Evolutionary conservation across 2,888 invertebrate genomes (phyloP).

Genomic region (Drosophila yooni): DNA sequence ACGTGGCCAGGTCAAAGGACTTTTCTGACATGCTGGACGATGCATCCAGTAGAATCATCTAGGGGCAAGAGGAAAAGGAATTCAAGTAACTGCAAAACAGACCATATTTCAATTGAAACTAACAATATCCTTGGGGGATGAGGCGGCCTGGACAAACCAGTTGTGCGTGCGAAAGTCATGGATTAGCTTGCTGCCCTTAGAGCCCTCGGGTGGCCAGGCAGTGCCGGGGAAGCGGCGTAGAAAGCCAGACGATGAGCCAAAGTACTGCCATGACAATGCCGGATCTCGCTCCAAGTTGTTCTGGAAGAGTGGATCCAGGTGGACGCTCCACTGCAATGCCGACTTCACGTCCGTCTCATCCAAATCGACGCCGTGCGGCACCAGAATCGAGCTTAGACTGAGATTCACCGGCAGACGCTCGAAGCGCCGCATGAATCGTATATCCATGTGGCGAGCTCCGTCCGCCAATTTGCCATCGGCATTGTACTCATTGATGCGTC

Average conservation of each 20-base stretch:
- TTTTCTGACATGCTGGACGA: constrained; percentile 95
- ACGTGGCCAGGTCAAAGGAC: constrained; percentile 93
- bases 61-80: not conserved
- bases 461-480: constrained; percentile 90
- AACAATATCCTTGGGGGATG: constrained; percentile 98
- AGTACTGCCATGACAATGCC: constrained; percentile 98
- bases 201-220: constrained; percentile 93
- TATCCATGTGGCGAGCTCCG: constrained; percentile 89
- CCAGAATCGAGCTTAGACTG: constrained; percentile 94
- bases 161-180: constrained; percentile 97
- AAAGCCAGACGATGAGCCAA: constrained; percentile 98
- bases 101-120: constrained; percentile 35
- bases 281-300: constrained; percentile 96
- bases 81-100: not conserved
- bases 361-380: constrained; percentile 87
- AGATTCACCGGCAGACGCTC: constrained; percentile 94
- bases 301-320: constrained; percentile 94
- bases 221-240: constrained; percentile 98
- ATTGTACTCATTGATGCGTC: constrained; percentile 91
- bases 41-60: constrained; percentile 93
- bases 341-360: constrained; percentile 91
- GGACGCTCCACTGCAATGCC: constrained; percentile 97
- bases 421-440: constrained; percentile 92
- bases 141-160: constrained; percentile 99
- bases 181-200: constrained; percentile 91